Percentiles rank a stretch among this genome's conserved stretches.
phyloP scores from a whole-genome alignment of 2,113 vertebrate genomes.

The Urocynchramus pylzowi region DNA sequence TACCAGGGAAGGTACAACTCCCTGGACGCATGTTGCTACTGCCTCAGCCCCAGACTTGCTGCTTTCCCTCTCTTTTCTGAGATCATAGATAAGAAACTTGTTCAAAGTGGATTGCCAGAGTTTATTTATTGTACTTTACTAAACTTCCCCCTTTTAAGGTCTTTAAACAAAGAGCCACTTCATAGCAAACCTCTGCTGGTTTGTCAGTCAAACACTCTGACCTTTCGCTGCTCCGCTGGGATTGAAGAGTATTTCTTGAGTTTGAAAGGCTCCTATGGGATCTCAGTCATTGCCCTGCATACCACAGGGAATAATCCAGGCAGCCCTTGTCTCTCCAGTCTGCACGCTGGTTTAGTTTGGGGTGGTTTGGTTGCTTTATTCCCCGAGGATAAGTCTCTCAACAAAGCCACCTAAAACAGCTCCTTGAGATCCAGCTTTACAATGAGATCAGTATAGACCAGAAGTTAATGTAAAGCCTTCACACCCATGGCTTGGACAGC shows the following conservation, averaged over 20 bases:
- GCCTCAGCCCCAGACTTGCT: neutral
- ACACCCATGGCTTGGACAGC: neutral
- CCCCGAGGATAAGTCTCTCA: neutral
- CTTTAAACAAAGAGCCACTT: conserved; percentile 13
- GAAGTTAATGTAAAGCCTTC: neutral
- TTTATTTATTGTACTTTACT: neutral
- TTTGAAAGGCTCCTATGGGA: neutral
- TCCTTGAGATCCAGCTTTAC: neutral
- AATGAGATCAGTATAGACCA: neutral
- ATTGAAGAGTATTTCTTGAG: neutral
- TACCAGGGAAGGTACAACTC: neutral
- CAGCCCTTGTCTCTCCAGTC: neutral
- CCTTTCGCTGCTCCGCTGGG: neutral
- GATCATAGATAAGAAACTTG: neutral
- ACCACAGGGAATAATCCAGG: neutral
- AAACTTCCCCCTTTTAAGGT: neutral
- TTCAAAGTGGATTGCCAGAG: neutral
- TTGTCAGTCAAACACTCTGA: neutral
- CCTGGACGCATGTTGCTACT: neutral
- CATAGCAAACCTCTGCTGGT: neutral
- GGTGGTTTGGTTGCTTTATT: neutral
- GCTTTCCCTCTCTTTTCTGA: neutral
- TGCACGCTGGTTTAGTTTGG: neutral
- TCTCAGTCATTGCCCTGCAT: neutral
- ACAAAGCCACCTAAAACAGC: neutral